phyloP scores from a whole-genome alignment of 1,140 invertebrate genomes.

The Lepeophtheirus salmonis region DNA sequence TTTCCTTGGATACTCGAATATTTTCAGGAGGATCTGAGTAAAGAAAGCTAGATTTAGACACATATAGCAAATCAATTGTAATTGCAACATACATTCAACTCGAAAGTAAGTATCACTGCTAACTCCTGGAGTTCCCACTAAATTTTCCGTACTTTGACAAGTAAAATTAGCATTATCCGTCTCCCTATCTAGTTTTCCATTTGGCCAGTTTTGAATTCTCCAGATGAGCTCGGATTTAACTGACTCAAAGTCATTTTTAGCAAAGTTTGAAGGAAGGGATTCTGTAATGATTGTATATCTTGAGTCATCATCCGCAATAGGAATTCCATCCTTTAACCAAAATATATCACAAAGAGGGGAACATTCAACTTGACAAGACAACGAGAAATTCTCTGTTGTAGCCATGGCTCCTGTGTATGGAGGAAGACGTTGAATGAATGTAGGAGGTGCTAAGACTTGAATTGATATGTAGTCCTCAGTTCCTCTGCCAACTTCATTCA shows the following conservation, averaged over 20 bases:
- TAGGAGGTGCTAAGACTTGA: slow-evolving; percentile 61
- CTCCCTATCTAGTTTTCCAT: slow-evolving; percentile 47
- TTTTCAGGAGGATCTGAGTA: slow-evolving; percentile 61
- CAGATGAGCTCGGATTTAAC: slow-evolving; percentile 57
- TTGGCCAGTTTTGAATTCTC: slow-evolving; percentile 63
- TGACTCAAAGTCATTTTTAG: slow-evolving; percentile 60
- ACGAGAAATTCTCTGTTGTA: slow-evolving; percentile 47
- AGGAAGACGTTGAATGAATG: slow-evolving; percentile 60
- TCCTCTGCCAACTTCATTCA: slow-evolving; percentile 59
- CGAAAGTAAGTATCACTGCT: slow-evolving; percentile 57
- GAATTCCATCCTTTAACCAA: slow-evolving; percentile 43
- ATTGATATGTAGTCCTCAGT: slow-evolving; percentile 46
- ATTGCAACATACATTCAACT: slow-evolving; percentile 41
- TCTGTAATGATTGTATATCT: slow-evolving; percentile 35
- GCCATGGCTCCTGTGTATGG: slow-evolving; percentile 56
- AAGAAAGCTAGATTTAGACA: slow-evolving; percentile 15
- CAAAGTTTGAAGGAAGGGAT: slow-evolving; percentile 41
- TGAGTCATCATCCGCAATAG: slow-evolving; percentile 19
- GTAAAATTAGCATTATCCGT: slow-evolving; percentile 62
- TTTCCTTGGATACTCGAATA: slow-evolving; percentile 46
- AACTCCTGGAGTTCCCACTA: slow-evolving; percentile 44
- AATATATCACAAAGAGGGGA: slow-evolving; percentile 58
- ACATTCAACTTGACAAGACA: slow-evolving; percentile 71
- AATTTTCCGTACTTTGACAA: slow-evolving; percentile 52
- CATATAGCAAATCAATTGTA: not conserved